Conservation (phyloP, 2,888 invertebrate species). For the Orthosia incerta region DNA sequence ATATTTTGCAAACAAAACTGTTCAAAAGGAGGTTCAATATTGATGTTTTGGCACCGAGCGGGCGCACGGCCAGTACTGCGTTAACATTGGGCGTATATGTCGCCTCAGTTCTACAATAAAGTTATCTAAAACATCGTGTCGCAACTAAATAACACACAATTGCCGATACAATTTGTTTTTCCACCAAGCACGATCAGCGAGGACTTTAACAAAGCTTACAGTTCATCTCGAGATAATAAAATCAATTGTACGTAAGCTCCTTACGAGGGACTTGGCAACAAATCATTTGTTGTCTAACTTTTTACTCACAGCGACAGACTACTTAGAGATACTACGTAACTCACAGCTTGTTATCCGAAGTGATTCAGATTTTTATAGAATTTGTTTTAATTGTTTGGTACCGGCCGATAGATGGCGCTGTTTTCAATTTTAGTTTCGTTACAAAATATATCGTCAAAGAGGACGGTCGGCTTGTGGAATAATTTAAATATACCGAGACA, state of each 20-base stretch:
- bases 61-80: too few species aligned
- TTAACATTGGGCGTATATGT: too few species aligned
- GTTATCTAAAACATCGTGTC: too few species aligned
- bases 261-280: conserved; percentile 11
- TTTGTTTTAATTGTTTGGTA: conserved; percentile 3
- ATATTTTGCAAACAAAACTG: too few species aligned
- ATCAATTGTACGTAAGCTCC: conserved; percentile 31
- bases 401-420: conserved; percentile 34
- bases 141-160: conserved; percentile 15
- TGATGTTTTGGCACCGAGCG: too few species aligned
- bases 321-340: too few species aligned
- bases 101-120: too few species aligned
- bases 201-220: conserved; percentile 35
- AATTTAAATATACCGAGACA: too few species aligned
- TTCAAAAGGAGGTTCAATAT: too few species aligned
- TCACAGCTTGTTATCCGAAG: conserved; percentile 3
- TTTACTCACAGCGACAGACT: background rate
- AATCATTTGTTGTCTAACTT: conserved; percentile 32
- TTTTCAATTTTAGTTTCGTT: background rate
- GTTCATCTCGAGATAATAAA: conserved; percentile 45
- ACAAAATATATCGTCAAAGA: too few species aligned
- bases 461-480: too few species aligned
- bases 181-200: background rate
- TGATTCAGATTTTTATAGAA: conserved; percentile 3
- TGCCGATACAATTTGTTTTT: conserved; percentile 25